Percentiles rank a stretch among this genome's conserved stretches.
phyloP scores from a whole-genome alignment of 2,113 vertebrate genomes.

The Mormyrus lacerda region DNA sequence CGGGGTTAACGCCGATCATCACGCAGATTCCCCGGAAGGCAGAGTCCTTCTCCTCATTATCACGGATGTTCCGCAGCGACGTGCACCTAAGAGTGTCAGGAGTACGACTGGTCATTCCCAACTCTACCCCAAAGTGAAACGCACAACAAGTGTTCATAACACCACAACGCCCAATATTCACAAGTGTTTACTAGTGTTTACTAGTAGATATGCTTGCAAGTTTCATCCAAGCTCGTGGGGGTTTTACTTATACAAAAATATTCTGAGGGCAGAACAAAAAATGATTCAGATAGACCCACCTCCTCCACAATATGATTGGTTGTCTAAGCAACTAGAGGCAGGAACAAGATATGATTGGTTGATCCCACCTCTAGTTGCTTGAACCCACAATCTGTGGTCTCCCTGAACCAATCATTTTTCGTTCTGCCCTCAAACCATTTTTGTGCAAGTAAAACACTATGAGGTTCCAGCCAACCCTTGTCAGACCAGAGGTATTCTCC shows the following conservation, averaged over 20 bases:
- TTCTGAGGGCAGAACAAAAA: too few relatives aligned
- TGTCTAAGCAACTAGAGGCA: too few relatives aligned
- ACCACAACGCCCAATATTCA: neutral
- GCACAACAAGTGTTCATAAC: neutral
- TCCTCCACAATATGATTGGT: too few relatives aligned
- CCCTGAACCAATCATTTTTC: too few relatives aligned
- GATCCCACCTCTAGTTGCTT: too few relatives aligned
- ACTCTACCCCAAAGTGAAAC: neutral
- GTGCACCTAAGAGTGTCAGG: conserved; percentile 67
- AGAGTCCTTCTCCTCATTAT: conserved; percentile 92
- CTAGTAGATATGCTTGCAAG: neutral
- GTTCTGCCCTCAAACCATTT: too few relatives aligned
- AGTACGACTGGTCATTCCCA: neutral
- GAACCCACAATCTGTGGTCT: too few relatives aligned
- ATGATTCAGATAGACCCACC: too few relatives aligned
- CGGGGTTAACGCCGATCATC: conserved; percentile 91
- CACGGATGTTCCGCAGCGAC: conserved; percentile 83
- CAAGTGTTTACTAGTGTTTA: neutral
- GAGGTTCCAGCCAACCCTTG: too few relatives aligned
- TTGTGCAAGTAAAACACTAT: too few relatives aligned
- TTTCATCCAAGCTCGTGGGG: neutral
- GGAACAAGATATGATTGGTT: too few relatives aligned
- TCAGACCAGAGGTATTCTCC: neutral
- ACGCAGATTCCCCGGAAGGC: conserved; percentile 90
- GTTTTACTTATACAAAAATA: neutral